These are phyloP conservation scores for Myiopsitta monachus DNA, from an alignment of 2,113 vertebrate species.

Conservation along the genomic window DNA sequence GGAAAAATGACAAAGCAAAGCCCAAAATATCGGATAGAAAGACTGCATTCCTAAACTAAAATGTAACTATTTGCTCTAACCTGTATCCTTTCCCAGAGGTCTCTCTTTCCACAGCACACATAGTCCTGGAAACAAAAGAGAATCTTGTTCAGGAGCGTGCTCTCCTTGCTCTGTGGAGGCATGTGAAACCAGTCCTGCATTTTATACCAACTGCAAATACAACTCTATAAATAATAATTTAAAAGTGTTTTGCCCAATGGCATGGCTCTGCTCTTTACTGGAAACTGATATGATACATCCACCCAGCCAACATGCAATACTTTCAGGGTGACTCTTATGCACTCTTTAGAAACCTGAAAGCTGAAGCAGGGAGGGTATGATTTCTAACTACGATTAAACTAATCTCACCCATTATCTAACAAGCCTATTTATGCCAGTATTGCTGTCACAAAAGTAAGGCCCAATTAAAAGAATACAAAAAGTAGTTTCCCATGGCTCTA, in stretches of 20 bases:
- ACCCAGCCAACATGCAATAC: background rate
- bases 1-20: background rate
- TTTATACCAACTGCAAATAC: slow-evolving; percentile 19
- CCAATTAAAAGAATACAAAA: background rate
- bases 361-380: background rate
- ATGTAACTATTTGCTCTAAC: background rate
- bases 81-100: slow-evolving; percentile 25
- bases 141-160: background rate
- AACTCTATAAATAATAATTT: slow-evolving; percentile 59
- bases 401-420: background rate
- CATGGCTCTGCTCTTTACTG: slow-evolving; percentile 9
- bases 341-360: background rate
- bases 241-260: slow-evolving; percentile 29
- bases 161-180: background rate
- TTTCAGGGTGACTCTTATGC: background rate
- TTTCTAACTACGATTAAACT: background rate
- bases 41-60: background rate
- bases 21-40: background rate
- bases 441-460: background rate
- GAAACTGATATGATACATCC: slow-evolving; percentile 34
- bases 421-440: background rate
- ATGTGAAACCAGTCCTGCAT: background rate
- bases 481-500: background rate
- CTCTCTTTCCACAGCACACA: slow-evolving; percentile 38
- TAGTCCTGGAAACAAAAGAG: background rate